Percentiles rank a stretch among this genome's conserved stretches.
Conservation (phyloP, 2,888 invertebrate genomes). For the Hedya salicella region DNA sequence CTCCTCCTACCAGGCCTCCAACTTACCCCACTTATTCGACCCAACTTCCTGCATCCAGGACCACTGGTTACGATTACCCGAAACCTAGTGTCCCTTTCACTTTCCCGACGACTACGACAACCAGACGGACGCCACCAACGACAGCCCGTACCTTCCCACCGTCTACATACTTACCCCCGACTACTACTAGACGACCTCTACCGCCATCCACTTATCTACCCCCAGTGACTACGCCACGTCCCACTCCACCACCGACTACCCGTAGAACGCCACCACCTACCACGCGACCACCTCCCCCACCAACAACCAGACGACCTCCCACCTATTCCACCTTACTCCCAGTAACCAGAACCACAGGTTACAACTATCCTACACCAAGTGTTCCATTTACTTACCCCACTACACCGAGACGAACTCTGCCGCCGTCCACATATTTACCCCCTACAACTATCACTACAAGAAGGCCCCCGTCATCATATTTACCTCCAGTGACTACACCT, state of each 20-base stretch:
- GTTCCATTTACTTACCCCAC: slow-evolving; percentile 53
- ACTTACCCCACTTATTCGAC: slow-evolving; percentile 45
- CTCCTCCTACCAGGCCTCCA: slow-evolving; percentile 42
- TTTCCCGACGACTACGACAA: slow-evolving; percentile 44
- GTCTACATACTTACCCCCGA: slow-evolving; percentile 13
- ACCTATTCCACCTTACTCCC: slow-evolving; percentile 38
- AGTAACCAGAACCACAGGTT: slow-evolving; percentile 58
- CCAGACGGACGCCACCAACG: slow-evolving; percentile 14
- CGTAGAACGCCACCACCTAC: slow-evolving; percentile 44
- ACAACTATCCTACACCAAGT: slow-evolving; percentile 59
- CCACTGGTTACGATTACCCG: slow-evolving; percentile 47
- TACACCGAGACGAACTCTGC: slow-evolving; percentile 49
- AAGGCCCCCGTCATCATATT: slow-evolving; percentile 17
- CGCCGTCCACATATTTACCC: slow-evolving; percentile 37
- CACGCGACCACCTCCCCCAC: slow-evolving; percentile 33
- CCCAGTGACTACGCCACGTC: slow-evolving; percentile 44
- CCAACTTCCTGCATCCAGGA: slow-evolving; percentile 45
- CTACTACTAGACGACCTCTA: slow-evolving; percentile 14
- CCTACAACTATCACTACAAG: slow-evolving; percentile 36
- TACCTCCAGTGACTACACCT: slow-evolving; percentile 9
- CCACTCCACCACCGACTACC: slow-evolving; percentile 49
- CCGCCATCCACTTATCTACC: slow-evolving; percentile 47
- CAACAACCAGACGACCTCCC: slow-evolving; percentile 33
- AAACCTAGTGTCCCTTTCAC: slow-evolving; percentile 53
- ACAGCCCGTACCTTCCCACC: slow-evolving; percentile 21